These are phyloP conservation scores for Caenorhabditis remanei DNA, from an alignment of 1,140 invertebrate species.

Conservation along the genomic window DNA sequence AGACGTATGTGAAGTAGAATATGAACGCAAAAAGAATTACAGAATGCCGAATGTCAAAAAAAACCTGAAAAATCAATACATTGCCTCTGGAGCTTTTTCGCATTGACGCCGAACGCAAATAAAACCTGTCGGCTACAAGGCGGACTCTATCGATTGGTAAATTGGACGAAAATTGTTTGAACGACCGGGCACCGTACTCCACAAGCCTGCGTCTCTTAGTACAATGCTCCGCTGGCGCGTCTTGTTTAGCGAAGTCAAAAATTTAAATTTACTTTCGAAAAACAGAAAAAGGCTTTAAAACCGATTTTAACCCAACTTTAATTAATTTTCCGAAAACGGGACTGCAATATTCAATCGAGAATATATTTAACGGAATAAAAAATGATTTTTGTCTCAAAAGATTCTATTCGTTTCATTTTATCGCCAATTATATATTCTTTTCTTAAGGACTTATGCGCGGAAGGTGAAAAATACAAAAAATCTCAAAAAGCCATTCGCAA, in stretches of 20 bases:
- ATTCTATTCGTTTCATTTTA: too few relatives aligned
- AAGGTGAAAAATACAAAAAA: too few relatives aligned
- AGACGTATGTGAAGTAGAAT: too few relatives aligned
- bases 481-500: too few relatives aligned
- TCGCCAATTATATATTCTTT: too few relatives aligned
- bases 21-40: too few relatives aligned
- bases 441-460: too few relatives aligned
- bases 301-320: too few relatives aligned
- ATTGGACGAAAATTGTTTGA: constrained; percentile 2
- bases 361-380: too few relatives aligned
- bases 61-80: background rate
- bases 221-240: background rate
- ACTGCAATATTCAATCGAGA: too few relatives aligned
- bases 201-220: constrained; percentile 1
- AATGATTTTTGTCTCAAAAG: too few relatives aligned
- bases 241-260: background rate
- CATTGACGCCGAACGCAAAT: background rate
- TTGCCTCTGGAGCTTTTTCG: background rate
- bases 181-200: constrained; percentile 12
- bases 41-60: too few relatives aligned
- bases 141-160: constrained; percentile 15
- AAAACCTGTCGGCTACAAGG: background rate
- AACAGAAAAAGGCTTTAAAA: background rate
- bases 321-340: background rate
- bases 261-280: constrained; percentile 48